Base-by-base conservation (phyloP, 1,140 invertebrate genomes). In the Lucilia cuprina region DNA sequence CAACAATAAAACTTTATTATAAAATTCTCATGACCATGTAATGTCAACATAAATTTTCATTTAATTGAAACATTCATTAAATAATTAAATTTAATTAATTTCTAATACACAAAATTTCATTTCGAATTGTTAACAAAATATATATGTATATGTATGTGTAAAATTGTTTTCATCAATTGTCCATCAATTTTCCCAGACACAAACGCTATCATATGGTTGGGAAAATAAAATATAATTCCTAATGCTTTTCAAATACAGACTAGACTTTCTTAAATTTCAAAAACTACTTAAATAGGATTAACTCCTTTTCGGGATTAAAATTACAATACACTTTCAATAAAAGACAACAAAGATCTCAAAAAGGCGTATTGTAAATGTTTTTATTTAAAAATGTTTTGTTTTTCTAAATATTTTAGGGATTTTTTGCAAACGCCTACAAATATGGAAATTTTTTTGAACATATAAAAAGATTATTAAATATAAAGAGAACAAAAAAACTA, bases 351-450 rank as follows among this genome's bases (percentile, higher is more conserved):
- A 49, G 77, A 21, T 49, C 41, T 80, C n/a, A 14, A 49, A 80
- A 80, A 80, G 77, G 41, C 77, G 41, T 80, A 49, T 21, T 12
- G 21, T 70, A 70, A 70, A 21, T 70, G 19, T 70, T 70, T 60
- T 60, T 60, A 17, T n/a, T 60, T 41, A 41, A 41, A 10, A 41
- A 41, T 41, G 41, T 10, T 60, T 70, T 70, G 9, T 21, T 70
- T 70, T 70, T 70, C 9, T 21, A 25, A 21, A 70, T 70, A n/a
- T 70, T 70, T 21, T 25, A 47, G 77, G 41, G 77, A 21, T 80
- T 80, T 80, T 80, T 50, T 13, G 77, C 77, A 80, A 80, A 80
- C 77, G 77, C 77, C 77, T 80, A 80, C 47, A 80, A 80, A 80
- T 80, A 80, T 80, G 77, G 77, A 49, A 80, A 80, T 80, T n/a